Base-by-base conservation (phyloP, 2,888 invertebrate species). In the Schrankia costaestrigalis region DNA sequence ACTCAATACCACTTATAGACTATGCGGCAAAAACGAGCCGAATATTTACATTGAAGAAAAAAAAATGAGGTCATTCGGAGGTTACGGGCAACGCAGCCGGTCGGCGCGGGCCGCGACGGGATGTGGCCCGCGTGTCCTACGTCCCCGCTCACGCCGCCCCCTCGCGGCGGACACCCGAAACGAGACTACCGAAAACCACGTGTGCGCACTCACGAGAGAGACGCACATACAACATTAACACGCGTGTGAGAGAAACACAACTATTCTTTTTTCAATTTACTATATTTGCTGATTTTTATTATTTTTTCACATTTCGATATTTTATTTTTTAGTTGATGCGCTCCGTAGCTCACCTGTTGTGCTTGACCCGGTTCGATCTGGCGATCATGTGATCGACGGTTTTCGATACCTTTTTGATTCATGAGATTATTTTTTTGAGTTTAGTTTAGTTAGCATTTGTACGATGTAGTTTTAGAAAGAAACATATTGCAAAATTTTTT, bases 241-340 rank as follows among this genome's bases (percentile, higher is more conserved):
- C 30, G 17, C 23, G 61, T 21, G 13, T 36, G 71, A 82, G 35
- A 64, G 59, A 49, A 80, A 82, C 67, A 34, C 21, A 27, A 43
- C 65, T 72, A 77, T 63, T 62, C 84, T 82, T 86, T 87, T 87
- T 87, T 87, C 77, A 84, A 85, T 85, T 86, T 84, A 86, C 84
- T 86, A 86, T 85, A 84, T 85, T 82, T 75, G 71, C 71, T 68
- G 76, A 82, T 86, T 86, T 86, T 86, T 86, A 84, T 87, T 86
- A 87, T 86, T 87, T 85, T 86, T 84, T 83, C 84, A 76, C 85
- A 85, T 85, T 86, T 85, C 83, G 83, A 87, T 86, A 86, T 86
- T 87, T 87, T 87, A 86, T 87, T 87, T 87, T 87, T 86, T 86
- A 87, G 87, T 86, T 87, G 86, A 86, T 86, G 84, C 82, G 79